Percentiles rank a stretch among this genome's conserved stretches.
Evolutionary conservation across 2,113 vertebrate species (phyloP).

Genomic region (Archocentrus centrarchus): DNA sequence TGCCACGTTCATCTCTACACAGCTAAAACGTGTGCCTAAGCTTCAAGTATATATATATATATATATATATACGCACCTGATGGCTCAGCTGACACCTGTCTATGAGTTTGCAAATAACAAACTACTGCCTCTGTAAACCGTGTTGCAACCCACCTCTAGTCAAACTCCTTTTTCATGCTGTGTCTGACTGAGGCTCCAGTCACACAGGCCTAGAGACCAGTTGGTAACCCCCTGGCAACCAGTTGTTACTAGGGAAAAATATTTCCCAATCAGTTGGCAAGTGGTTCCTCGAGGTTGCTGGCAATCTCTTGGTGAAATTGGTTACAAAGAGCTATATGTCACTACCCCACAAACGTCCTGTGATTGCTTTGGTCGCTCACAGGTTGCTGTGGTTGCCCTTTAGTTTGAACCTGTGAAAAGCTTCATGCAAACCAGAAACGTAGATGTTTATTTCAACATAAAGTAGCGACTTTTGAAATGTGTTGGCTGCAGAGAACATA

Average conservation of each 20-base stretch:
- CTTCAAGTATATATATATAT: not conserved
- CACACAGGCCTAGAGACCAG: no score
- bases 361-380: not conserved
- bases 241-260: no score
- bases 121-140: not conserved
- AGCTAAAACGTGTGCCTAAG: not conserved
- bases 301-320: no score
- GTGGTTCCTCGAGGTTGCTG: no score
- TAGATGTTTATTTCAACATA: not conserved
- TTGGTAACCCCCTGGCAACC: no score
- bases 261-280: no score
- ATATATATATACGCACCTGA: no score
- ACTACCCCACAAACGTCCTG: no score
- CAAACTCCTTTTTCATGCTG: constrained; percentile 1
- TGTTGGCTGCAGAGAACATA: not conserved
- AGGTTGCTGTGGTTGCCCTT: not conserved
- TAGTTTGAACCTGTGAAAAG: not conserved
- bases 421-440: not conserved
- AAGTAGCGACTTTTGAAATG: not conserved
- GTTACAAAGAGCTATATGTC: no score
- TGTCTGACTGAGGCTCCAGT: not conserved
- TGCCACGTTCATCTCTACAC: not conserved
- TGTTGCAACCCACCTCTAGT: not conserved
- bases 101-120: not conserved
- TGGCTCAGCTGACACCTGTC: not conserved